Evolutionary conservation across 2,113 vertebrate species (phyloP).

Genomic region (Pitta sordida): DNA sequence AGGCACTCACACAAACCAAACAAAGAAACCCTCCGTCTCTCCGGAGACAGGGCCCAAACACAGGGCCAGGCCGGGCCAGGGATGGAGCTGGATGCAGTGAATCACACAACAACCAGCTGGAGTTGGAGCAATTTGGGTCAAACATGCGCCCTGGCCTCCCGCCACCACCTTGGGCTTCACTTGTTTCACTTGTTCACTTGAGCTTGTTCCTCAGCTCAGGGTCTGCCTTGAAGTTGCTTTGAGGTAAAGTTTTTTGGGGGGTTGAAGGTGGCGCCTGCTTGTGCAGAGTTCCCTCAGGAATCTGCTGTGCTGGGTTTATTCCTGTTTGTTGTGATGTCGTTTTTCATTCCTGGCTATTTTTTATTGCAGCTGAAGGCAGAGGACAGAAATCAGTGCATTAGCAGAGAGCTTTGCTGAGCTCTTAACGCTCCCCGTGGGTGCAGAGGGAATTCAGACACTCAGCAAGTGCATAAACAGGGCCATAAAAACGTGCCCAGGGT

Average conservation of each 20-base stretch:
- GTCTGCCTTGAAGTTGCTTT: background rate
- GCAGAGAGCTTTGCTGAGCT: background rate
- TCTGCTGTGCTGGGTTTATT: accelerated
- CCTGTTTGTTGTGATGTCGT: background rate
- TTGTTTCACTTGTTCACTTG: too few relatives aligned
- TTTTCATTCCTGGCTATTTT: background rate
- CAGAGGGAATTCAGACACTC: background rate
- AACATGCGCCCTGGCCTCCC: background rate
- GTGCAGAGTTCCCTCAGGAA: background rate
- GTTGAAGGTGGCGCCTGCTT: background rate
- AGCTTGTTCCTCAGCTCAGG: background rate
- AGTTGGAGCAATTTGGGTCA: constrained; percentile 13
- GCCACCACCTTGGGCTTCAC: background rate
- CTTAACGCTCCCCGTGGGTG: background rate
- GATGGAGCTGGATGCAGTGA: background rate
- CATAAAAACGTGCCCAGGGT: background rate
- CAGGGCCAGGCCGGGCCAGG: background rate
- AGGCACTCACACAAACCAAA: background rate
- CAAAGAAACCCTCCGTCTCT: background rate
- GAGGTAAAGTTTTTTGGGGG: accelerated
- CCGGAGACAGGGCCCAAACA: background rate
- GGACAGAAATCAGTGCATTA: background rate
- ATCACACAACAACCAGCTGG: constrained; percentile 30
- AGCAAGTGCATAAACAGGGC: background rate
- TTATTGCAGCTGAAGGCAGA: background rate